Base-by-base conservation (phyloP, 1,140 invertebrate genomes). In the Aphaenogaster ashmeadi region DNA sequence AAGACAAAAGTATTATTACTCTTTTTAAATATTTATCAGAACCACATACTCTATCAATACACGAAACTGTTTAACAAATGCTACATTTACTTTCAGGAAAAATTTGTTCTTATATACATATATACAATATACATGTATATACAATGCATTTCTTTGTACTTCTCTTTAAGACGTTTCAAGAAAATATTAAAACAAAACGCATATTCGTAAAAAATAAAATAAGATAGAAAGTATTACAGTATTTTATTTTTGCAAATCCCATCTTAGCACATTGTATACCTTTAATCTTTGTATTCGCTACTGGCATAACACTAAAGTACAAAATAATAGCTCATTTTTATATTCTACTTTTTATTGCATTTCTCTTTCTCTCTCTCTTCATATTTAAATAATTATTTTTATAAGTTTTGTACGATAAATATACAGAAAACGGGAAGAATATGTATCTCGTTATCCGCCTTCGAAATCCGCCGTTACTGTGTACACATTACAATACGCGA, bases 301-400 rank as follows among this genome's bases (percentile, higher is more conserved):
- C 9, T 66, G 18, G 1, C n/a, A 67, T 9, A 64, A 64, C 15
- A 7, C 36, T 47, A 21, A 44, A 9, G 9, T 47, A 67, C 7
- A 67, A 67, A 67, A 47, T 67, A 1, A 67, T 67, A 67, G 13
- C 4, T 44, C 21, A 67, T 67, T 67, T 67, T 67, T 0, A n/a
- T 21, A 27, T 44, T 11, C 3, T n/a, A 18, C n/a, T n/a, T 66
- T 67, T 44, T 3, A 27, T 27, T 27, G 8, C 9, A 0, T 18
- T 5, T 18, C 3, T 41, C 3, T 21, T 27, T 67, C 9, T 21
- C 9, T 21, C n/a, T 41, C 9, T 54, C 5, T 38, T 54, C 50
- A 54, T 74, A 13, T 56, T 74, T 21, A 56, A 13, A 38, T 74
- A 74, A 75, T 44, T 58, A 74, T 36, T 58, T 58, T 47, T 33